phyloP scores from a whole-genome alignment of 2,113 vertebrate species.

The Hyaena hyaena region DNA sequence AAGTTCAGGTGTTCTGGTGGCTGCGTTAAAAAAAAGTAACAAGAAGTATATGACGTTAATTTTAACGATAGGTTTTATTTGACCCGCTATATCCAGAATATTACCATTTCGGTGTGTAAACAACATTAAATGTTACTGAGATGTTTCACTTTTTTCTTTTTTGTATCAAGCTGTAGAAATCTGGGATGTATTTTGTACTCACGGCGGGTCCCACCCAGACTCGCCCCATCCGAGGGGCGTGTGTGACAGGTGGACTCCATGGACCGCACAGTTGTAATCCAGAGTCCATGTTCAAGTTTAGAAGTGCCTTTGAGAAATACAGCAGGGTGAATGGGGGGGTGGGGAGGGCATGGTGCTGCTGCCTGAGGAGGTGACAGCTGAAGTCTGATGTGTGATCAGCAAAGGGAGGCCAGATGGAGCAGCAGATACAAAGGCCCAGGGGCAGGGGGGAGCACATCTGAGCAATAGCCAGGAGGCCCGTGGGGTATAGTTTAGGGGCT shows the following conservation, averaged over 20 bases:
- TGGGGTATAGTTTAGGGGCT: neutral
- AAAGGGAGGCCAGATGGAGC: neutral
- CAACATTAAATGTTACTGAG: neutral
- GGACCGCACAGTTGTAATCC: rapidly evolving
- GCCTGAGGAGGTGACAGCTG: rapidly evolving
- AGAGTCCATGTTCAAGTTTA: neutral
- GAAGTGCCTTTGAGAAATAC: neutral
- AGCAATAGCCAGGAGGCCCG: rapidly evolving
- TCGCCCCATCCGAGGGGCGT: neutral
- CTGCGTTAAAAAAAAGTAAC: neutral
- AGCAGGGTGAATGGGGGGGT: rapidly evolving
- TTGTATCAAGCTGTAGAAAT: neutral
- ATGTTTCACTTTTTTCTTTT: neutral
- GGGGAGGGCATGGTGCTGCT: rapidly evolving
- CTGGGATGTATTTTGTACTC: neutral
- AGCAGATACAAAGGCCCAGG: neutral
- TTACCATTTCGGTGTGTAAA: neutral
- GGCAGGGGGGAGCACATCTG: neutral
- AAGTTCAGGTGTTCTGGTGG: neutral
- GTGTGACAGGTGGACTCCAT: no score
- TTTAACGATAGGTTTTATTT: neutral
- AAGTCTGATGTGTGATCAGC: rapidly evolving
- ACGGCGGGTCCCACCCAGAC: neutral
- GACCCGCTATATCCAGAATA: neutral
- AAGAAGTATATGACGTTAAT: neutral